phyloP scores from a whole-genome alignment of 1,140 invertebrate genomes.

The Armadillidium nasatum region DNA sequence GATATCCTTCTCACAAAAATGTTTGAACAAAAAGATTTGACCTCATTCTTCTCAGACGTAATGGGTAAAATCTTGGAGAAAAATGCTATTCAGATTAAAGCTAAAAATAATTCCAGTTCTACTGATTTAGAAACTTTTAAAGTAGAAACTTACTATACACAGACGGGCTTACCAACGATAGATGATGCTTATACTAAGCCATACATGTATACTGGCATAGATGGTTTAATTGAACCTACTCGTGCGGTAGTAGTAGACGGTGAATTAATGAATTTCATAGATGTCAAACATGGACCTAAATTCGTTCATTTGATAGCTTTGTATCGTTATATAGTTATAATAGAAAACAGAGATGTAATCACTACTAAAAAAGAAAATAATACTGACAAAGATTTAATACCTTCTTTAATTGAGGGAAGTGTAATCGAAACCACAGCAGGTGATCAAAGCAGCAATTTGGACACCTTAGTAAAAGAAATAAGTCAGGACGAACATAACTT shows the following conservation, averaged over 20 bases:
- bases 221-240: constrained; percentile 35
- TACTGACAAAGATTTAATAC: constrained; percentile 33
- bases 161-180: constrained; percentile 31
- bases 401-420: constrained; percentile 33
- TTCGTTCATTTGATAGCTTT: constrained; percentile 38
- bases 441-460: background rate
- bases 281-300: constrained; percentile 31
- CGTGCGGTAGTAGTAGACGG: constrained; percentile 39
- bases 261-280: constrained; percentile 37
- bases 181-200: constrained; percentile 41
- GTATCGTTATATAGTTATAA: constrained; percentile 35
- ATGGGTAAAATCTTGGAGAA: constrained; percentile 40
- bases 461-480: background rate
- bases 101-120: background rate
- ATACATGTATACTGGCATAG: constrained; percentile 27
- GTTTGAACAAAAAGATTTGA: constrained; percentile 43
- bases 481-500: background rate
- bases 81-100: constrained; percentile 20
- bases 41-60: constrained; percentile 41
- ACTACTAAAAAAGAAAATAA: constrained; percentile 7
- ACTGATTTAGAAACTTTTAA: constrained; percentile 18
- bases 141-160: constrained; percentile 34
- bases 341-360: constrained; percentile 29
- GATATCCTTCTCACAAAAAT: constrained; percentile 41
- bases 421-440: too few species aligned